Conservation (phyloP, 2,888 invertebrate species). For the Tetanocera ferruginea region DNA sequence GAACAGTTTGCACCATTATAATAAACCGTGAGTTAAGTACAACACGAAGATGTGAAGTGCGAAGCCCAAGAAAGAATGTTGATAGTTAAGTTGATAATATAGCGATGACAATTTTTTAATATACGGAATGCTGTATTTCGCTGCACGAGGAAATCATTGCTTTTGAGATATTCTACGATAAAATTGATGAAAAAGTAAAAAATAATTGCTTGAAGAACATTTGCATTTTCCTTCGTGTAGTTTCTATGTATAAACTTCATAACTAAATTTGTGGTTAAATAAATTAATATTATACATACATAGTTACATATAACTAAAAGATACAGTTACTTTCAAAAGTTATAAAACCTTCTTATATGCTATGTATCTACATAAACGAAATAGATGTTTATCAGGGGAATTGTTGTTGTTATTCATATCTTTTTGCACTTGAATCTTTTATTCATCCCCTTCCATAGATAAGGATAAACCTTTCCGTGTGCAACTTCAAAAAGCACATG, state of each 20-base stretch:
- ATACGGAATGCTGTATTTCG: background rate
- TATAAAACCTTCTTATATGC: slow-evolving; percentile 10
- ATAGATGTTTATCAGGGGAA: slow-evolving; percentile 50
- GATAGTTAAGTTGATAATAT: background rate
- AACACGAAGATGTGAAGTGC: slow-evolving; percentile 10
- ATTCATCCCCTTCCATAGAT: background rate
- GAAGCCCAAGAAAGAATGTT: slow-evolving; percentile 45
- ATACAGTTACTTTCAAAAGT: no score
- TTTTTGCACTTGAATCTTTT: background rate
- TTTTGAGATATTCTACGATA: background rate
- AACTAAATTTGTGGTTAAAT: background rate
- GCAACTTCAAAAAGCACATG: background rate
- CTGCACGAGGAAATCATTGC: background rate
- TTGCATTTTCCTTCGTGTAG: no score
- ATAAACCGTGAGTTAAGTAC: no score
- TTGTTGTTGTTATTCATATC: slow-evolving; percentile 46
- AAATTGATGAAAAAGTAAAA: no score
- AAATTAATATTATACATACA: background rate
- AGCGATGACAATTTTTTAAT: background rate
- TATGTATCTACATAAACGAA: slow-evolving; percentile 41
- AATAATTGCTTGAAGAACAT: no score
- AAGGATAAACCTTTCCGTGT: background rate
- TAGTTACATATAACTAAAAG: background rate
- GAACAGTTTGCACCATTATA: slow-evolving; percentile 31
- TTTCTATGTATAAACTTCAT: no score